Evolutionary conservation across 2,797 vertebrate genomes (phyloP), one percentile per base, ranked within the genome.

Genomic region (Hydrocynus forskahlii): DNA sequence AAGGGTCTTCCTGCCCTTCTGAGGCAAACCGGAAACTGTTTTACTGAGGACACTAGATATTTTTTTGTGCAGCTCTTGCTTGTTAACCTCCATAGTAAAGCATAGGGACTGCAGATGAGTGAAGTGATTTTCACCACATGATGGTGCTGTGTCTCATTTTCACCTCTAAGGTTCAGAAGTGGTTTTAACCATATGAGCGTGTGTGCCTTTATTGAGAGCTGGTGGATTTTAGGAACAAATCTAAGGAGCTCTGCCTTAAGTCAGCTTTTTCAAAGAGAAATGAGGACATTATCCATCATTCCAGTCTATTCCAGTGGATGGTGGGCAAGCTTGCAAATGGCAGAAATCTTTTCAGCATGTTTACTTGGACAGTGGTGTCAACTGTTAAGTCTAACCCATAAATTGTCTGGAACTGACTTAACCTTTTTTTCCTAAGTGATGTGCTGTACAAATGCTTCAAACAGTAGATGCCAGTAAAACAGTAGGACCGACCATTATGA

Each of bases 151-250:
- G 66, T 64, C 86, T 89, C 86, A 80, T 92, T 92, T 91, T 92
- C 50, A 73, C 66, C 10, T 17, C 59, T 19, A n/a, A 25, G 12
- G 79, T 52, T 72, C 12, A 40, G 69, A 77, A 17, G 59, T 59
- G 23, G 54, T 70, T 87, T 93, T 62, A 90, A 92, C 92, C 92
- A 80, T 88, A 91, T 48, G 48, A 93, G 92, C 7, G 63, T 93
- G 93, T 92, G 94, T 95, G 94, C 94, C 94, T 95, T 95, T 93
- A 89, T 83, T 91, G 29, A 92, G 90, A 91, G 90, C 91, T 86
- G 91, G 89, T 91, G 93, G 93, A 88, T 90, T 92, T 89, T 82
- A 88, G 89, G 90, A 91, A 89, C 90, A 91, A 89, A 48, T 90
- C 38, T 60, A 19, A 60, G 38, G 16, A 57, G 48, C 64, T 74